Base-by-base conservation (phyloP, 1,140 invertebrate genomes). In the Drosophila ambigua region DNA sequence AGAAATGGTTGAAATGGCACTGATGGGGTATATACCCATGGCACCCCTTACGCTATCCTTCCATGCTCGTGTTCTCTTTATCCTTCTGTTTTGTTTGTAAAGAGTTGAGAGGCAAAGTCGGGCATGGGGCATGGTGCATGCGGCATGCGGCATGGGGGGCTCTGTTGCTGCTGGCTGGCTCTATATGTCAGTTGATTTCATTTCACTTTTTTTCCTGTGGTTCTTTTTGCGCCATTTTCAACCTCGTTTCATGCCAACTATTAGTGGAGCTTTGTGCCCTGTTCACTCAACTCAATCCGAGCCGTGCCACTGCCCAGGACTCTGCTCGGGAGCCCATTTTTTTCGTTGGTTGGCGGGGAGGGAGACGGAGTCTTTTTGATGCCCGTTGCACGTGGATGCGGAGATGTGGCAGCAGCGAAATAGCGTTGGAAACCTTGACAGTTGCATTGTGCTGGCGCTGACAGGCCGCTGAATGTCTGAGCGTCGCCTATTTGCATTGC, bases 131-230 rank as follows among this genome's bases (percentile, higher is more conserved):
- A 20, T 5, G 43, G 11, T 8, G 8, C 35, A 39, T 9, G 46
- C n/a, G 20, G 43, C 24, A 20, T 5, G 41, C 6, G 39, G 28
- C 28, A 31, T 31, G 28, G 31, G 39, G n/a, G 35, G 46, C 35
- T 39, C 9, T 28, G 62, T 55, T 31, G 23, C 41, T 51, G 31
- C 31, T 35, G 31, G 9, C 28, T 52, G 45, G 55, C 60, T 84
- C 81, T 87, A 82, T 87, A 85, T 87, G 83, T 82, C 82, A 87
- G 82, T 85, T 88, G 82, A 87, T 87, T 87, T 88, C 78, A 78
- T 87, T 87, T 85, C 83, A 88, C 82, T 87, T 87, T 87, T 79
- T 79, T 72, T 69, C 31, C 35, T 58, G 8, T 58, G 8, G 35
- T 8, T 39, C 1, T 73, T 67, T 69, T 48, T 44, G 44, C 15